phyloP scores from a whole-genome alignment of 2,113 vertebrate species.

The Archocentrus centrarchus region DNA sequence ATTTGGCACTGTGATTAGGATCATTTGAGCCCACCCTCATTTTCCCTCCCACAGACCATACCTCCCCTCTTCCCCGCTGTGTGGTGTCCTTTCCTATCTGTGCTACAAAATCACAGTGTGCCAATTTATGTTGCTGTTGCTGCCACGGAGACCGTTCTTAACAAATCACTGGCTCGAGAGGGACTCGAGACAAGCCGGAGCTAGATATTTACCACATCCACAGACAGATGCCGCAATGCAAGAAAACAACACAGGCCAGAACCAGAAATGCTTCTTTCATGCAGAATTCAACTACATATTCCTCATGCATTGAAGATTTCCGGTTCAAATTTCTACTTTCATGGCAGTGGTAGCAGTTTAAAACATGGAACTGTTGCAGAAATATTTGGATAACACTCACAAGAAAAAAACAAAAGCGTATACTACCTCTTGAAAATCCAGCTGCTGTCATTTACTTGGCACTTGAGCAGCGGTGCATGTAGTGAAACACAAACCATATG shows the following conservation, averaged over 20 bases:
- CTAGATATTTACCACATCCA: slow-evolving; percentile 4
- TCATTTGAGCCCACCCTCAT: slow-evolving; percentile 28
- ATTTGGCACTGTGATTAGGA: slow-evolving; percentile 46
- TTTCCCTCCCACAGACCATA: slow-evolving; percentile 38
- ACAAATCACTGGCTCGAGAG: slow-evolving; percentile 32
- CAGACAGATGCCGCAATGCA: slow-evolving; percentile 12
- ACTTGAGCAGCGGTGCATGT: slow-evolving; percentile 9
- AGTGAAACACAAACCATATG: slow-evolving; percentile 40
- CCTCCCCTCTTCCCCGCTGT: slow-evolving; percentile 13
- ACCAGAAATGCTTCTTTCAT: not conserved
- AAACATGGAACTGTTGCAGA: not conserved
- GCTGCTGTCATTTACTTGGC: slow-evolving; percentile 29
- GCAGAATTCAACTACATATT: not conserved
- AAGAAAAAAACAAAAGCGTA: not conserved
- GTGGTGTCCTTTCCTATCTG: slow-evolving; percentile 1
- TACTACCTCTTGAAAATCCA: not conserved
- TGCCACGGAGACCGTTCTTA: slow-evolving; percentile 44
- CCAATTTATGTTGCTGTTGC: slow-evolving; percentile 45
- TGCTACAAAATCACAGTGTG: not conserved
- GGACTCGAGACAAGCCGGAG: not conserved
- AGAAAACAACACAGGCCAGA: not conserved
- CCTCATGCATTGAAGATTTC: not conserved
- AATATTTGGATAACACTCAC: not conserved
- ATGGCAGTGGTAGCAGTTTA: not conserved
- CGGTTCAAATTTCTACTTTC: not conserved